Percentiles rank a stretch among this genome's conserved stretches.
These are phyloP conservation scores for Murina feae DNA, from an alignment of 2,113 vertebrate genomes.

Conservation along the genomic window DNA sequence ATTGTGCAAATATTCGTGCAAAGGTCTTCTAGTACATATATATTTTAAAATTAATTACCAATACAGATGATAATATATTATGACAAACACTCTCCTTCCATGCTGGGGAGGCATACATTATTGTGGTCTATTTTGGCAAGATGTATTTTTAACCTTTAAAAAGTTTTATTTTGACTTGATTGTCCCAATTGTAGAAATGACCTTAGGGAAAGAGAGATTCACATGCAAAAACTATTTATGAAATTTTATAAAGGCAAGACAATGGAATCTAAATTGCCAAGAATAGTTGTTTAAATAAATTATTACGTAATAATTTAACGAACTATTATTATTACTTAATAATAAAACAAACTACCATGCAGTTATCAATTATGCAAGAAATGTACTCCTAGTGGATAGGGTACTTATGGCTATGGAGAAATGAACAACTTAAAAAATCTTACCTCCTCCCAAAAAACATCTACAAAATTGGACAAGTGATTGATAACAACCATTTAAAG, in stretches of 20 bases:
- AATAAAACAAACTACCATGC: neutral
- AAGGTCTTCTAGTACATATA: too few species aligned
- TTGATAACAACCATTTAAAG: neutral
- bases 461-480: neutral
- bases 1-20: too few species aligned
- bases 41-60: neutral
- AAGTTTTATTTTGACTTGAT: slow-evolving; percentile 13
- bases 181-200: neutral
- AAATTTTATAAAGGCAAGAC: neutral
- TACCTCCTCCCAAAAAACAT: neutral
- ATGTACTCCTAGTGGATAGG: neutral
- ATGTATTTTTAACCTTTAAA: neutral
- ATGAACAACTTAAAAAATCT: neutral
- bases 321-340: neutral
- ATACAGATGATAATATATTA: neutral
- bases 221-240: neutral
- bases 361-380: slow-evolving; percentile 19
- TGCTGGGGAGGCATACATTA: neutral
- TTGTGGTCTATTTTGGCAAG: neutral
- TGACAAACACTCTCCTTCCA: neutral
- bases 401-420: neutral
- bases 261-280: neutral
- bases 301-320: neutral
- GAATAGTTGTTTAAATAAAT: neutral
- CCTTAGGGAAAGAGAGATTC: neutral